Base-by-base conservation (phyloP, 2,113 vertebrate species). In the Cebidichthys violaceus region DNA sequence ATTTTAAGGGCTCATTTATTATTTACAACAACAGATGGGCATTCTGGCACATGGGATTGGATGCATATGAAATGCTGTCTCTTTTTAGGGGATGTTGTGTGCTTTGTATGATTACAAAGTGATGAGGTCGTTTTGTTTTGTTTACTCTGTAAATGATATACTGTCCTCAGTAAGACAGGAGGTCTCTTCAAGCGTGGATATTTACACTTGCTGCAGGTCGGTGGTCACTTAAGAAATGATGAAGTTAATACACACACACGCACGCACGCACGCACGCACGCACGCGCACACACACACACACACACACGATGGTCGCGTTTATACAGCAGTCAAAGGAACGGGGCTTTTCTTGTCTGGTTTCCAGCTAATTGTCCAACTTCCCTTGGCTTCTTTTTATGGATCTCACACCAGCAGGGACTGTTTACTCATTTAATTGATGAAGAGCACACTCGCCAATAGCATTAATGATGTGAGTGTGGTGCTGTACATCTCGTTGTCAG, bases 21-120 rank as follows among this genome's bases (percentile, higher is more conserved):
- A 95, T 96, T 95, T 91, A 95, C 86, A 79, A 90, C 86, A 92
- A 93, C 95, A 95, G 95, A 95, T 95, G 95, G 95, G 92, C 90
- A 85, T 80, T 79, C 76, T 92, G 92, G 91, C 89, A 92, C 85
- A 73, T 76, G 87, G 75, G 87, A 86, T 77, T 84, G 85, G 66
- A 84, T 77, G 84, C 83, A 84, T 84, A 84, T 59, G 76, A 66
- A 87, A 84, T 73, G 82, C 68, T 83, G 87, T 92, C 80, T 84
- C 73, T 86, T 83, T 83, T 57, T 54, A 55, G 41, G 52, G 78
- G 66, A 4, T 29, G 59, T 15, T 90, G 84, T 88, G 91, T 88
- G 86, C 83, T 91, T 86, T 93, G 86, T 77, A 43, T 88, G 75
- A 92, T 89, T 90, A 82, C 81, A 70, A 79, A 80, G 81, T 66